Base-by-base conservation (phyloP, 2,888 invertebrate species). In the Physocephala rufipes region DNA sequence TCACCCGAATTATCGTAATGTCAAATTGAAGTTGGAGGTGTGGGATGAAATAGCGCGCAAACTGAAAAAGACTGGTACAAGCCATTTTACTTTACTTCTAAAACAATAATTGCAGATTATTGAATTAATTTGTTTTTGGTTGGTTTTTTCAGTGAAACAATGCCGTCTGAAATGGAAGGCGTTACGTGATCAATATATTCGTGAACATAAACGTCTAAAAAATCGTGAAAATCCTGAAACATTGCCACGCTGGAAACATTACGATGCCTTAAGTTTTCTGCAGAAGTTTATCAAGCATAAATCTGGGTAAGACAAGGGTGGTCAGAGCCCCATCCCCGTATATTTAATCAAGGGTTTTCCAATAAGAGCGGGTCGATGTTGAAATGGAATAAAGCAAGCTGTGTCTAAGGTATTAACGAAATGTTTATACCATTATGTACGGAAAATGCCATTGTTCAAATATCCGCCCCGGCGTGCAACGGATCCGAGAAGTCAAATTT, bases 131-230 rank as follows among this genome's bases (percentile, higher is more conserved):
- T n/a, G n/a, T n/a, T n/a, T n/a, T n/a, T n/a, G n/a, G n/a, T n/a
- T n/a, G n/a, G 4, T 28, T 51, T 30, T 28, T 16, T 7, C 24
- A 83, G 84, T 85, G 0, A 80, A 79, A 62, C 83, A 84, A 65
- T 85, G 85, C n/a, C 81, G 85, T 0, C 78, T 82, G 1, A 85
- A 85, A 69, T 85, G 84, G 84, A 85, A 85, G 71, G 83, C 85
- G 0, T 73, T 85, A 9, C 77, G 84, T 2, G 85, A 85, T 73
- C 84, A 85, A 73, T 85, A 82, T 70, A 84, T 84, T 26, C 79
- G 84, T 0, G 84, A 85, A 67, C 82, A 82, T 67, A 85, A 84
- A 75, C 83, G 84, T n/a, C 72, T 85, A 19, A 80, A 80, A 55
- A 78, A 79, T 15, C 78, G 80, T 21, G 71, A 78, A 16, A 78